Percentiles rank a stretch among this genome's conserved stretches.
Evolutionary conservation across 1,140 invertebrate species (phyloP).

Genomic region (Lutraria rhynchaena): DNA sequence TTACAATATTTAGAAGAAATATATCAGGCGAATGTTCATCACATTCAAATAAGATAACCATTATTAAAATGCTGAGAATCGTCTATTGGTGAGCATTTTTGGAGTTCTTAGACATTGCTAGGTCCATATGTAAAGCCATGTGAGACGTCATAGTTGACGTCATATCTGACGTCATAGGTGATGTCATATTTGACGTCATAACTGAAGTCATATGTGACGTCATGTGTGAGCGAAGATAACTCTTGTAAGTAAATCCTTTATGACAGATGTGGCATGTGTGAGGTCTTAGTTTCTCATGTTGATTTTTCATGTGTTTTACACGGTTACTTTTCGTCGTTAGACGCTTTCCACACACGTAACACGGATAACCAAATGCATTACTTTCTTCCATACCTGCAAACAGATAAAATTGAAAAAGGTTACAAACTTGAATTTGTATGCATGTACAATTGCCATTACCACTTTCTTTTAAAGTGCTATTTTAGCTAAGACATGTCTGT

Average conservation of each 20-base stretch:
- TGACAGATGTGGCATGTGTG: slow-evolving; percentile 92
- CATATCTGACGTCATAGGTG: too few relatives aligned
- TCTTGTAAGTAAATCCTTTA: slow-evolving; percentile 62
- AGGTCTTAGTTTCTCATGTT: slow-evolving; percentile 67
- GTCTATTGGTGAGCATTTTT: too few relatives aligned
- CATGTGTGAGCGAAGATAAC: slow-evolving; percentile 67
- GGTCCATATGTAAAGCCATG: too few relatives aligned
- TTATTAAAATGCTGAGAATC: too few relatives aligned
- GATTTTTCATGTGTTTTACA: slow-evolving; percentile 30
- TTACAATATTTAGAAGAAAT: too few relatives aligned
- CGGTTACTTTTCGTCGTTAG: slow-evolving; percentile 5
- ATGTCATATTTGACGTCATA: too few relatives aligned
- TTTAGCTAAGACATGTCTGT: background rate
- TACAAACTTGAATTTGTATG: background rate
- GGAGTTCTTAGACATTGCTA: too few relatives aligned
- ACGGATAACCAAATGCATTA: background rate
- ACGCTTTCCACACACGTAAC: slow-evolving; percentile 3
- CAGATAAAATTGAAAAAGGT: background rate
- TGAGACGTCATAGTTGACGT: too few relatives aligned
- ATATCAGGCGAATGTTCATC: too few relatives aligned
- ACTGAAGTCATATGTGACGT: slow-evolving; percentile 55
- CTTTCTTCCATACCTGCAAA: background rate
- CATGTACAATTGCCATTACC: background rate
- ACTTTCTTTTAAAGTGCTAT: background rate
- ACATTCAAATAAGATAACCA: too few relatives aligned